Conservation (phyloP, 2,113 vertebrate species). For the Gallinago media region DNA sequence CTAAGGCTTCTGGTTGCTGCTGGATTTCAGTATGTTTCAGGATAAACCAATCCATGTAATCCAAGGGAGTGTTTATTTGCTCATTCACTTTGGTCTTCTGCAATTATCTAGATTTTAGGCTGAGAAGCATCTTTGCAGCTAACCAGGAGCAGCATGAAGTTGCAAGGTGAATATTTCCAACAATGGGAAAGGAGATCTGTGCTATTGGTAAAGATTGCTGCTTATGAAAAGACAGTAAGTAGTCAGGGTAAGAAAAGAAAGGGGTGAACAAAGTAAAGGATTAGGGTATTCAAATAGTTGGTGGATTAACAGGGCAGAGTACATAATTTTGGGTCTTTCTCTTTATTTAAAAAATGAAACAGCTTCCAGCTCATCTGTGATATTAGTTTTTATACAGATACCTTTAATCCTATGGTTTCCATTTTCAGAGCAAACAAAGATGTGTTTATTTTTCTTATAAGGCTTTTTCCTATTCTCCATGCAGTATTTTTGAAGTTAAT, state of each 20-base stretch:
- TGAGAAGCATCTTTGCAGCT: neutral
- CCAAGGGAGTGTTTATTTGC: neutral
- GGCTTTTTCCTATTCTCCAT: neutral
- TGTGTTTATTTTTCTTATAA: conserved; percentile 36
- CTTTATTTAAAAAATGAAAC: neutral
- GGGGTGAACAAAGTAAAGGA: neutral
- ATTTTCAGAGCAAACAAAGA: conserved; percentile 37
- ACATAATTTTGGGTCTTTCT: neutral
- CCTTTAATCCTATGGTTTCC: conserved; percentile 37
- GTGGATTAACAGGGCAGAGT: neutral
- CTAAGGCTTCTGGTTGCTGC: neutral
- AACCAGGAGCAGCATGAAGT: neutral
- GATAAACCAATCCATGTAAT: neutral
- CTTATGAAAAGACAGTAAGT: neutral
- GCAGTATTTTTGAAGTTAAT: neutral
- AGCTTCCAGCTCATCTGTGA: neutral
- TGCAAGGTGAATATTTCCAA: neutral
- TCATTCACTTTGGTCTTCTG: neutral
- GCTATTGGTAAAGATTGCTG: neutral
- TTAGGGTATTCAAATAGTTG: neutral
- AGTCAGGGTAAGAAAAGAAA: neutral
- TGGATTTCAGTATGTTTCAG: neutral
- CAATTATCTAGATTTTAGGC: neutral
- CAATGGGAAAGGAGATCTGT: neutral
- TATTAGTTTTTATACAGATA: neutral